Base-by-base conservation (phyloP, 2,888 invertebrate species). In the Watsonalla cultraria region DNA sequence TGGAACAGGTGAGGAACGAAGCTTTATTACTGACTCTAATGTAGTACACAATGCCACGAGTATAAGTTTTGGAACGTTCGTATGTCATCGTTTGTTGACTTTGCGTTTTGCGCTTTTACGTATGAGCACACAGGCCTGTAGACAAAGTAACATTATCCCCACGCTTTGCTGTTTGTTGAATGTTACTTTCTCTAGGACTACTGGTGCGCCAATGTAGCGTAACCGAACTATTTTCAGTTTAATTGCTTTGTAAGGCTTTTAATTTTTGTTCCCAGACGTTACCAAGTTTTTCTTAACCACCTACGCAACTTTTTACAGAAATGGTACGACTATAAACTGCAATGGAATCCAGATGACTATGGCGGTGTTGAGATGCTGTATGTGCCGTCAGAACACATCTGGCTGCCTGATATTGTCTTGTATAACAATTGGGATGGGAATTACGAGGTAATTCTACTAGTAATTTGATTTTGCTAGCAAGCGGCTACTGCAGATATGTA, bases 311-410 rank as follows among this genome's bases (percentile, higher is more conserved):
- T 56, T 50, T 83, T 90, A 33, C 82, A 97, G 97, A 96, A 96
- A 94, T 98, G 97, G 97, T 93, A 93, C 64, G 97, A 98, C 80
- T 97, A 97, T 80, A 97, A 97, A 80, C 82, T 98, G 45, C 92
- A 93, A 52, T 98, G 97, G 97, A 94, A 96, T 64, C 97, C 97
- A 0, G 95, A 95, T 53, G 97, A 97, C 67, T 98, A 97, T 70
- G 97, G 97, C 0, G 97, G 97, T 0, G 94, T 97, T 0, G 96
- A 97, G 80, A 96, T 96, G 94, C 86, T 97, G 51, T 96, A 97
- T 71, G 98, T 99, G 13, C 98, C 98, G 0, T 98, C 98, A 0
- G 98, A 98, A 80, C 97, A 98, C 76, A 97, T 99, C 74, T 99
- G 98, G 98, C 91, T 98, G 34, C 98, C 99, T 0, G 99, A 99